Conservation (phyloP, 2,113 vertebrate genomes). For the Elachura formosa region DNA sequence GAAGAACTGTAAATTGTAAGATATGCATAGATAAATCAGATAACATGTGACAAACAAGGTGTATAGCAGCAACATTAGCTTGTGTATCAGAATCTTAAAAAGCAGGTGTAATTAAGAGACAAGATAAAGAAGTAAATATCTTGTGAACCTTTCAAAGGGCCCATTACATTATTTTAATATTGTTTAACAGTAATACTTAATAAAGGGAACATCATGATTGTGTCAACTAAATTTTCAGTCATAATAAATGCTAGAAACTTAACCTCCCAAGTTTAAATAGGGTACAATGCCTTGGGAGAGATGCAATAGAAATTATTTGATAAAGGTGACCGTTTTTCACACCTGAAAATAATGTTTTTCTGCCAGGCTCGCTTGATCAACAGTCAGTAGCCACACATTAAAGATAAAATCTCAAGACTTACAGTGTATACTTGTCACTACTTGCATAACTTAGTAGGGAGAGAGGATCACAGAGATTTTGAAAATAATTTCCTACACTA, state of each 20-base stretch:
- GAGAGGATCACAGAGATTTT: constrained; percentile 73
- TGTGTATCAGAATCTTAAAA: background rate
- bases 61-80: background rate
- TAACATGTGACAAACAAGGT: background rate
- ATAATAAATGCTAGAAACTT: constrained; percentile 87
- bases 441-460: constrained; percentile 85
- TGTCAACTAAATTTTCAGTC: constrained; percentile 78
- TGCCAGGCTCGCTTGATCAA: constrained; percentile 85
- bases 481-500: constrained; percentile 82
- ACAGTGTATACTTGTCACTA: constrained; percentile 89
- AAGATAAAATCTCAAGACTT: constrained; percentile 89
- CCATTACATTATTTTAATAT: constrained; percentile 67
- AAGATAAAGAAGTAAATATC: constrained; percentile 49
- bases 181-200: constrained; percentile 74
- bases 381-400: constrained; percentile 90
- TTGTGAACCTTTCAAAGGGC: constrained; percentile 62
- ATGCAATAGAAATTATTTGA: constrained; percentile 83
- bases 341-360: constrained; percentile 94
- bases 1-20: constrained; percentile 13
- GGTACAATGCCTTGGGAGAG: constrained; percentile 78
- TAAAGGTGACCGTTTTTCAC: constrained; percentile 95
- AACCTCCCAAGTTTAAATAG: constrained; percentile 89
- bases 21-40: constrained; percentile 39
- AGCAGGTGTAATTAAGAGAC: constrained; percentile 68
- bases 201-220: constrained; percentile 75